Conservation (phyloP, 1,140 invertebrate genomes). For the Akabosia matsudoensis region DNA sequence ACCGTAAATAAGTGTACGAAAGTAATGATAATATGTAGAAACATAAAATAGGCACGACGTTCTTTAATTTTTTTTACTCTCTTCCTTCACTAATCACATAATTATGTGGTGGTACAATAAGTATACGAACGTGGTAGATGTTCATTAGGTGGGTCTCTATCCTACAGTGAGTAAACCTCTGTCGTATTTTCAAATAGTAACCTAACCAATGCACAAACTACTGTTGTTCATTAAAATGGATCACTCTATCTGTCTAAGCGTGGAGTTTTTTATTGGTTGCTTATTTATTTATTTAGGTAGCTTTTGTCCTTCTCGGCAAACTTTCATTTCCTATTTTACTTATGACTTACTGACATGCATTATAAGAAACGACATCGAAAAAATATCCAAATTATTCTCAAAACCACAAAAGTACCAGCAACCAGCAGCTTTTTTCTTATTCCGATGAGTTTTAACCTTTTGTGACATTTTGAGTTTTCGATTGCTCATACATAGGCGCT, state of each 20-base stretch:
- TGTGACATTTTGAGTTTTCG: background rate
- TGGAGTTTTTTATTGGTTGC: no score
- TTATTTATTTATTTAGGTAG: background rate
- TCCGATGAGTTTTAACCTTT: constrained; percentile 1
- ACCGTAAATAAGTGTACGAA: constrained; percentile 1
- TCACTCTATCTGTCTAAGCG: no score
- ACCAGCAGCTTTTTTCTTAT: background rate
- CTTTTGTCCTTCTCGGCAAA: background rate
- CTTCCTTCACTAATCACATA: background rate
- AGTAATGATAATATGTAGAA: background rate
- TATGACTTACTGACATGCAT: background rate
- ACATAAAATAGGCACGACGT: background rate
- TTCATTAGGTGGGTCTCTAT: no score
- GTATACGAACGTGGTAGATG: no score
- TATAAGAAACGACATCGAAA: background rate
- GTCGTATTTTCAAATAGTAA: no score
- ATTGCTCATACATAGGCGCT: background rate
- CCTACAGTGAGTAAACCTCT: no score
- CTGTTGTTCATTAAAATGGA: background rate
- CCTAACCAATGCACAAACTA: no score
- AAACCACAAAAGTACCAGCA: background rate
- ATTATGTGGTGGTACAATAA: no score
- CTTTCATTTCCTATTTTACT: background rate
- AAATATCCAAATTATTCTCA: background rate
- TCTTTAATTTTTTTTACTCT: background rate